phyloP scores from a whole-genome alignment of 2,888 invertebrate species.

The Megaustenia siamemsis region DNA sequence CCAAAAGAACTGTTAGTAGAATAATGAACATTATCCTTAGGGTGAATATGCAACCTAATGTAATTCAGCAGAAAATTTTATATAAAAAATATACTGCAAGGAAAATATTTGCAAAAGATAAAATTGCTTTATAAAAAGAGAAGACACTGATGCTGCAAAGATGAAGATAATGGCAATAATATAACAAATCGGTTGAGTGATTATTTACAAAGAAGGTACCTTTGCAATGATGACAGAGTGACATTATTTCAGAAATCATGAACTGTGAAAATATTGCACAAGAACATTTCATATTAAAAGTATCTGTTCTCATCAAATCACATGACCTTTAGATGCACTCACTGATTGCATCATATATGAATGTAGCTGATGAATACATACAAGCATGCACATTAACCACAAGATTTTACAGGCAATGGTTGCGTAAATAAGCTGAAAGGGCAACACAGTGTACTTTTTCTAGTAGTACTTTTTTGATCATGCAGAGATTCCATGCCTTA shows the following conservation, averaged over 20 bases:
- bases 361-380: background rate
- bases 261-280: conserved; percentile 21
- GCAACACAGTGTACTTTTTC: background rate
- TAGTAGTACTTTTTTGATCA: background rate
- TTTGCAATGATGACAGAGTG: background rate
- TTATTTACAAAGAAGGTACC: background rate
- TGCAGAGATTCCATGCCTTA: background rate
- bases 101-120: background rate
- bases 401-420: background rate
- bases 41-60: no score
- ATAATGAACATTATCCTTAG: no score
- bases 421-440: background rate
- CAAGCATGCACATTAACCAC: background rate
- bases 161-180: background rate
- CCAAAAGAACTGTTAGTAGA: no score
- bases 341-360: background rate
- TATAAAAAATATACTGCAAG: background rate
- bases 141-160: background rate
- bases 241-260: background rate
- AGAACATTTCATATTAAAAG: conserved; percentile 9
- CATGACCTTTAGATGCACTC: background rate
- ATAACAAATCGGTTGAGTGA: background rate
- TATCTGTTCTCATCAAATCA: background rate
- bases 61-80: no score
- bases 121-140: background rate